A percentile compares a stretch with the other conserved stretches of the same genome.
These are phyloP conservation scores for Goniozus legneri DNA, from an alignment of 1,140 invertebrate species.

Conservation along the genomic window DNA sequence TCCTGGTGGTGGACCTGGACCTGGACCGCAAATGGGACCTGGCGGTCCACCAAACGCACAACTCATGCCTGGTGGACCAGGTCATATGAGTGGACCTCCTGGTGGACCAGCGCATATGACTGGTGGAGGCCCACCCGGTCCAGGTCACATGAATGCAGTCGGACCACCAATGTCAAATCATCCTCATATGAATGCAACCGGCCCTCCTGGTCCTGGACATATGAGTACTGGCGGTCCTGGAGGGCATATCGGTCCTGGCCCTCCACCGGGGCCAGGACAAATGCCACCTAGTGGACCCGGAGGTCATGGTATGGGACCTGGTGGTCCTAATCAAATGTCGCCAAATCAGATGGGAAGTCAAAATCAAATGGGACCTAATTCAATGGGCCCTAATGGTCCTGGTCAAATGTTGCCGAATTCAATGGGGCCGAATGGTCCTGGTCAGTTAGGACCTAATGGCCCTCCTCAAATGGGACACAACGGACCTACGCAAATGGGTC, in stretches of 20 bases:
- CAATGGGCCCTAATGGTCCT: conserved; percentile 19
- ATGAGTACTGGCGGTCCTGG: conserved; percentile 23
- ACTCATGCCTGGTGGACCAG: conserved; percentile 20
- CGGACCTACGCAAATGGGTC: conserved; percentile 26
- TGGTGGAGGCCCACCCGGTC: conserved; percentile 22
- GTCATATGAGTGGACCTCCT: conserved; percentile 22
- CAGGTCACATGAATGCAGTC: conserved; percentile 28
- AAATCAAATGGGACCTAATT: conserved; percentile 24
- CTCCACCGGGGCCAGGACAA: conserved; percentile 16
- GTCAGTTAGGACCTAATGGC: conserved; percentile 23
- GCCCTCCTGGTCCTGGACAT: conserved; percentile 27
- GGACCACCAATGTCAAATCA: conserved; percentile 22
- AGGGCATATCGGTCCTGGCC: conserved; percentile 23
- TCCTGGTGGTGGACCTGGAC: conserved; percentile 25
- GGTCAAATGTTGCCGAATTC: conserved; percentile 13
- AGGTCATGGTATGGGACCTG: conserved; percentile 21
- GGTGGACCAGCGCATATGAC: conserved; percentile 19
- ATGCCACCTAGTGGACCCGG: conserved; percentile 20
- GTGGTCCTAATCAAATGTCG: conserved; percentile 25
- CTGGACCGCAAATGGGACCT: conserved; percentile 27
- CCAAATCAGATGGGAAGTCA: conserved; percentile 26
- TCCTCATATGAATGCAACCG: conserved; percentile 28
- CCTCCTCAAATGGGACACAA: conserved; percentile 25
- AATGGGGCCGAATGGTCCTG: conserved; percentile 19
- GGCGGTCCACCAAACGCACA: conserved; percentile 18